Evolutionary conservation across 2,113 vertebrate genomes (phyloP).

Genomic region (Mobula hypostoma): DNA sequence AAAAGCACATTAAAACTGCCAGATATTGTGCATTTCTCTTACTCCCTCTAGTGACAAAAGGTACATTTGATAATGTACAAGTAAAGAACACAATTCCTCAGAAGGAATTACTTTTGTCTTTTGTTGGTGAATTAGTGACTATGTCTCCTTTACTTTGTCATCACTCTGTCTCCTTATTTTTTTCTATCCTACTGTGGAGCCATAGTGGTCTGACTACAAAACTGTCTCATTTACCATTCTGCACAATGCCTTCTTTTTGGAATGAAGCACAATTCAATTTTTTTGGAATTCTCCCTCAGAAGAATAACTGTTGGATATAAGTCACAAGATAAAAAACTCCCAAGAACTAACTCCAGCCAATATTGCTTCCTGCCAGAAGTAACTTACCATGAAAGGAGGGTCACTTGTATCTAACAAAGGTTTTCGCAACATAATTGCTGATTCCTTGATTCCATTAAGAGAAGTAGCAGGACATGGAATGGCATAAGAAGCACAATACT

Average conservation of each 20-base stretch:
- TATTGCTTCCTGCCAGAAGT: neutral
- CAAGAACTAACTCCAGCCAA: neutral
- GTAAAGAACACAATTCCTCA: neutral
- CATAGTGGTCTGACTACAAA: neutral
- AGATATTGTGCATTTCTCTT: neutral
- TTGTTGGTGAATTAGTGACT: neutral
- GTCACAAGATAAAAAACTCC: neutral
- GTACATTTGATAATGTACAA: neutral
- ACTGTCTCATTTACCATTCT: neutral
- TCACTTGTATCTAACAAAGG: neutral
- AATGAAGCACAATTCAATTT: neutral
- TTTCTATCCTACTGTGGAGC: neutral
- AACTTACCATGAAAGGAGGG: neutral
- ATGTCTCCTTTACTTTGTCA: neutral
- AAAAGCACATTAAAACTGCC: neutral
- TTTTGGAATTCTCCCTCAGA: neutral
- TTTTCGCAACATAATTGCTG: neutral
- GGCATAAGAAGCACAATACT: neutral
- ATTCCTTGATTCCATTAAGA: neutral
- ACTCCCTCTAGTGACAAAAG: neutral
- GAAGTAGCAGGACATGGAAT: neutral
- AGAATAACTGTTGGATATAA: neutral
- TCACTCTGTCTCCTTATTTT: neutral
- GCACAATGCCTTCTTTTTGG: neutral
- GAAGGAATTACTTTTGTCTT: neutral